Conservation (phyloP, 2,797 vertebrate species). For the Tamandua tetradactyla region DNA sequence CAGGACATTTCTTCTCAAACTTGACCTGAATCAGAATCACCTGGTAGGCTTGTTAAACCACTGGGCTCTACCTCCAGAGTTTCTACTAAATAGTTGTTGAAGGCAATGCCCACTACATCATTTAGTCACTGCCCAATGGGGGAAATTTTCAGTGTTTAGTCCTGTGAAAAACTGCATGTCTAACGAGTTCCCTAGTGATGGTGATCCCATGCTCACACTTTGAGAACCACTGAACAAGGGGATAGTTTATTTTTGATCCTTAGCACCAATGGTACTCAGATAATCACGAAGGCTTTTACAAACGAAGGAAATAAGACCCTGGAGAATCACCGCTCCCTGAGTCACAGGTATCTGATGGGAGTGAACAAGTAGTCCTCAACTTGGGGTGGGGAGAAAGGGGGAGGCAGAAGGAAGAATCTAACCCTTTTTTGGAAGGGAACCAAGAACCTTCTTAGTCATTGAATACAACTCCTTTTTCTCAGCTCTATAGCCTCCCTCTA, state of each 20-base stretch:
- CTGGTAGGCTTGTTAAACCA: background rate
- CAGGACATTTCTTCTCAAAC: background rate
- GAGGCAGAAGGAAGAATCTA: no score
- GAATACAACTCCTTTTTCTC: no score
- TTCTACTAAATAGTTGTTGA: background rate
- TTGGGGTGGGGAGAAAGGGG: no score
- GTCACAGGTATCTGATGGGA: background rate
- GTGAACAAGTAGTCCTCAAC: no score
- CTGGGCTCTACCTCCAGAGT: no score
- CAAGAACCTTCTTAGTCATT: no score
- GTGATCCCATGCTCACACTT: background rate
- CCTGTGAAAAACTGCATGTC: background rate
- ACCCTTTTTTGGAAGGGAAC: background rate
- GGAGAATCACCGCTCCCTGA: background rate
- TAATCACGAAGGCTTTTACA: background rate
- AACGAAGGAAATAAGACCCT: background rate
- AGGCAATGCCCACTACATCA: background rate
- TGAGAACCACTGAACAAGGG: background rate
- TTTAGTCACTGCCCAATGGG: background rate
- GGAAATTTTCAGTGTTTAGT: background rate
- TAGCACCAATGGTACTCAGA: background rate
- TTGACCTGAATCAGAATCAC: background rate
- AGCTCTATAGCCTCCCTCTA: no score
- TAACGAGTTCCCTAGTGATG: background rate
- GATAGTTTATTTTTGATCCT: background rate